phyloP scores from a whole-genome alignment of 2,888 invertebrate genomes.

The Himalopsyche kuldschensis region DNA sequence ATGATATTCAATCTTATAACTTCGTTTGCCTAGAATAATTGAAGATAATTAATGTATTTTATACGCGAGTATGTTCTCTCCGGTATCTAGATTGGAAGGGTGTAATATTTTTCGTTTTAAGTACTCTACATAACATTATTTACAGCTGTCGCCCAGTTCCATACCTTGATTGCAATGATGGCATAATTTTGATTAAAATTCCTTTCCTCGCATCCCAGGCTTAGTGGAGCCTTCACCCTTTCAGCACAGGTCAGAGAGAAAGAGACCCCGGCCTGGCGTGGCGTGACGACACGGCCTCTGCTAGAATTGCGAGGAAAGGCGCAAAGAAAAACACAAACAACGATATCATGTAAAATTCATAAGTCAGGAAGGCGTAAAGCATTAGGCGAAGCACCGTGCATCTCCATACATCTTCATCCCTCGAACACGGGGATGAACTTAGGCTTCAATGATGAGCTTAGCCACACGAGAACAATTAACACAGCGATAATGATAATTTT shows the following conservation, averaged over 20 bases:
- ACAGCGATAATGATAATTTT: too few relatives aligned
- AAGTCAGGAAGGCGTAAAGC: slow-evolving; percentile 19
- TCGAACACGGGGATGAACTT: background rate
- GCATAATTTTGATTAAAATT: slow-evolving; percentile 28
- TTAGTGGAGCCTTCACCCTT: background rate
- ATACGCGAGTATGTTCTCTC: too few relatives aligned
- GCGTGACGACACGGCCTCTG: background rate
- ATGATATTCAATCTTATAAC: too few relatives aligned
- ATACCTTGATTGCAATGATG: background rate
- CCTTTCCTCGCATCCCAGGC: background rate
- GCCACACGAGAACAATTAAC: background rate
- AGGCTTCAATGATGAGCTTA: background rate
- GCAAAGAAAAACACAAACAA: slow-evolving; percentile 6
- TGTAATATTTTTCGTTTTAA: too few relatives aligned
- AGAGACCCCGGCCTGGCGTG: background rate
- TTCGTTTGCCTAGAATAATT: too few relatives aligned
- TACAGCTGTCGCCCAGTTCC: background rate
- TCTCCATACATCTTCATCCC: background rate
- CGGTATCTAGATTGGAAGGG: too few relatives aligned
- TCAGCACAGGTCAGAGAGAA: background rate
- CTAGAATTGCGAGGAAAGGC: background rate
- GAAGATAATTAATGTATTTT: too few relatives aligned
- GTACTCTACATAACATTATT: too few relatives aligned
- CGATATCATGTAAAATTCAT: slow-evolving; percentile 29
- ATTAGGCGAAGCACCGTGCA: background rate